Evolutionary conservation across 92 coral and sea anemone species (phyloP), one percentile per base, ranked within the genome.

Genomic region (Parazoanthus atlanticus): DNA sequence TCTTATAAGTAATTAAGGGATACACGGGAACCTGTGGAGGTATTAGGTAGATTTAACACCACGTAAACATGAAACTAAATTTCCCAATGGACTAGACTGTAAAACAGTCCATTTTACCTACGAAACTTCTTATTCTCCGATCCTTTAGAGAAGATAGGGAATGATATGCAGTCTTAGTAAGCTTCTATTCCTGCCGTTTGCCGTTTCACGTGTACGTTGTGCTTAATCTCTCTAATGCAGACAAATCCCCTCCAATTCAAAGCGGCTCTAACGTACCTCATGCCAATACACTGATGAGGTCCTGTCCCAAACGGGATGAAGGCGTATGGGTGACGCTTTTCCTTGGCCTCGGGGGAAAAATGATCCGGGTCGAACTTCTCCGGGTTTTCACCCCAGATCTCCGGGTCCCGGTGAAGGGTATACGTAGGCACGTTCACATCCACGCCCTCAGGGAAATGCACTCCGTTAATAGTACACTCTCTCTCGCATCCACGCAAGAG

Each of bases 341-440:
- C 90, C 66, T 89, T 94, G 0, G 96, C 95, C 16, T 94, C 92
- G 0, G 93, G 81, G 6, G 94, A 87, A 71, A 94, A 93, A 80
- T 93, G 92, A 16, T 92, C 94, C 16, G 96, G 96, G 80, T 94
- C 88, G 78, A 94, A 94, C 73, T 88, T 90, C 66, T 78, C 78
- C 10, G 96, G 93, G 28, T 92, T 82, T 12, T 92, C 89, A n/a
- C 86, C 86, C 96, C 96, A 94, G 40, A 84, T 52, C 41, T 94
- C 89, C 21, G 96, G 96, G 74, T 94, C 94, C 67, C 96, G 93
- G 70, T 94, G 96, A n/a, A 94, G 85, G 17, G 84, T 79, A 61
- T 92, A 94, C 21, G 69, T 43, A 3, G 94, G 94, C 13, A 94
- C 78, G 47, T 66, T 85, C 38, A 94, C 81, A 25, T 80, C 92